Conservation (phyloP, 2,113 vertebrate genomes). For the Peucedramus taeniatus region DNA sequence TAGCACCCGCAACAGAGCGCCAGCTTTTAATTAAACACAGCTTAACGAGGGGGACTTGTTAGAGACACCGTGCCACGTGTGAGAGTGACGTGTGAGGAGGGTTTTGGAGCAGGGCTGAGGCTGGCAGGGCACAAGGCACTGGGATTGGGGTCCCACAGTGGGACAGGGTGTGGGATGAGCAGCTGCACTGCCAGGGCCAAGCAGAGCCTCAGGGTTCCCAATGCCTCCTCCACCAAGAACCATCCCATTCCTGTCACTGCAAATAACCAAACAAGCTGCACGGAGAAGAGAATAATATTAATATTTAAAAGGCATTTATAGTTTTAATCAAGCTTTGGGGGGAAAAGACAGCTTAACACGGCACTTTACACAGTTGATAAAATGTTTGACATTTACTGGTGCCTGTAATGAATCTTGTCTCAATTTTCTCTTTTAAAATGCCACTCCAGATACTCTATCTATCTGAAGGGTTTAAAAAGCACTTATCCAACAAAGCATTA, state of each 20-base stretch:
- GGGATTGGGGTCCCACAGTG: fast-evolving
- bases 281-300: conserved; percentile 21
- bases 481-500: conserved; percentile 51
- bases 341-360: conserved; percentile 44
- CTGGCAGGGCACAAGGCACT: neutral
- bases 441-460: conserved; percentile 64
- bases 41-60: neutral
- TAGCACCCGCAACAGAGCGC: conserved; percentile 11
- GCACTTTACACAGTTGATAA: conserved; percentile 57
- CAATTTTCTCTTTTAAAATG: conserved; percentile 64
- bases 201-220: fast-evolving
- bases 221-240: neutral
- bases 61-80: neutral
- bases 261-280: neutral
- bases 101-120: neutral
- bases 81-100: neutral
- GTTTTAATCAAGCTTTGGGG: conserved; percentile 67
- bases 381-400: conserved; percentile 72
- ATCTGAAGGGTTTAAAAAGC: conserved; percentile 56
- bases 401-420: conserved; percentile 57
- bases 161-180: neutral
- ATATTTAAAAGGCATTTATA: conserved; percentile 60
- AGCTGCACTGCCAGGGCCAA: fast-evolving
- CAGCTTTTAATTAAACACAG: conserved; percentile 52
- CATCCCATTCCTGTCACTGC: neutral